These are phyloP conservation scores for Bovichtus variegatus DNA, from an alignment of 2,797 vertebrate genomes.

Conservation along the genomic window DNA sequence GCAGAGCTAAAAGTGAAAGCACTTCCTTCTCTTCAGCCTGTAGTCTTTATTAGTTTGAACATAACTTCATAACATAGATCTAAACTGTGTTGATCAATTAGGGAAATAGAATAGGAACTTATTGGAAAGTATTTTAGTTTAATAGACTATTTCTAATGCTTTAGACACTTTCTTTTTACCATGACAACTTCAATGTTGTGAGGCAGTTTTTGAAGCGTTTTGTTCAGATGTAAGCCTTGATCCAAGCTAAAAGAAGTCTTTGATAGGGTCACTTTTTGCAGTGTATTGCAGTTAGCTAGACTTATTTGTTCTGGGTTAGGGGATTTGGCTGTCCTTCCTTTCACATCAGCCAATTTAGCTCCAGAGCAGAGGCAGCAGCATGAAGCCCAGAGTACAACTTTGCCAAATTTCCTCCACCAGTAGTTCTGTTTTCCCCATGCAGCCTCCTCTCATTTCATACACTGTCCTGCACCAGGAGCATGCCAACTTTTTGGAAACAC, in stretches of 20 bases:
- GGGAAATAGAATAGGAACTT: not conserved
- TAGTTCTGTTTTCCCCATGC: conserved; percentile 49
- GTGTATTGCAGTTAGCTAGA: conserved; percentile 49
- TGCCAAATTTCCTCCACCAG: conserved; percentile 67
- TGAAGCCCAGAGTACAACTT: conserved; percentile 60
- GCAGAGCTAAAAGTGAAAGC: not conserved
- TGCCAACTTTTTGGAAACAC: conserved; percentile 40
- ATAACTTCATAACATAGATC: not conserved
- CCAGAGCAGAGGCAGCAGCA: conserved; percentile 69
- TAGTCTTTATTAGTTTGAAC: not conserved
- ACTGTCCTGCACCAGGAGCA: conserved; percentile 41
- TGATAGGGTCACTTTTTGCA: conserved; percentile 33
- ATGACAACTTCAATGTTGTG: not conserved
- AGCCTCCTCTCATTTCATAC: conserved; percentile 47
- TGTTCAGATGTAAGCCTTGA: not conserved
- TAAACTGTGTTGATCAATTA: not conserved
- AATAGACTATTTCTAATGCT: not conserved
- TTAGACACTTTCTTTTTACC: not conserved
- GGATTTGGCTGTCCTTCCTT: conserved; percentile 73
- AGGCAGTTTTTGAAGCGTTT: not conserved
- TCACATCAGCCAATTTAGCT: conserved; percentile 62
- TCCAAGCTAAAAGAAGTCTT: not conserved
- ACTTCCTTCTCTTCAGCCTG: not conserved
- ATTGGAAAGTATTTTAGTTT: not conserved
- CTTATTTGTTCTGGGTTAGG: conserved; percentile 67